Base-by-base conservation (phyloP, 1,140 invertebrate species). In the Hesperophylax magnus region DNA sequence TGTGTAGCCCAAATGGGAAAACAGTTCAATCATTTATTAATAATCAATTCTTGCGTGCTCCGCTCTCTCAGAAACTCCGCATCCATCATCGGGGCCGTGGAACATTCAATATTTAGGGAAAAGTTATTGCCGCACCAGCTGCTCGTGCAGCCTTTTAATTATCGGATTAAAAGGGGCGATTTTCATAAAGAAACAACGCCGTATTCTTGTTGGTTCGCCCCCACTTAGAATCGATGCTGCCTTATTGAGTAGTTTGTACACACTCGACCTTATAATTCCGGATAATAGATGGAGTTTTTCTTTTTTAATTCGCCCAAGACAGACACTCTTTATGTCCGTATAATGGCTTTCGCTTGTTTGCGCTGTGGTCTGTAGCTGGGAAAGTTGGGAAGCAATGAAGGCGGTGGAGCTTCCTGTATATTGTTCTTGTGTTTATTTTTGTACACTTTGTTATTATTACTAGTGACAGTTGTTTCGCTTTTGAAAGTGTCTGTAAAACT, bases 221-320 rank as follows among this genome's bases (percentile, higher is more conserved):
- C 14, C 53, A 22, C 47, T 47, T 24, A 22, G 39, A n/a, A 20
- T 71, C 67, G n/a, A 71, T 52, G 15, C 18, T 15, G 34, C 14
- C 65, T 69, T 69, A 18, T 69, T 34, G 17, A 69, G 18, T 65
- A 34, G 34, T 24, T 34, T 58, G 34, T 56, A 72, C 69, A 72
- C 76, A 77, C 80, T 81, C 67, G 75, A 77, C 80, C 80, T 81
- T 77, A 77, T 77, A 77, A 77, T 61, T 11, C 22, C 54, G 17
- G 76, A 78, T 78, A 81, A 81, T 81, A 58, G 80, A 81, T 75
- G 76, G 61, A 58, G 60, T 81, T 78, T 20, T 20, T 81, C 54
- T 67, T 78, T 47, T 47, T 47, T 47, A 0, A 47, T 47, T 47
- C 39, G 1, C 56, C 65, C 53, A 58, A 78, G 76, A 78, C 76